Base-by-base conservation (phyloP, 1,140 invertebrate genomes). In the Lasaia peninsularis region DNA sequence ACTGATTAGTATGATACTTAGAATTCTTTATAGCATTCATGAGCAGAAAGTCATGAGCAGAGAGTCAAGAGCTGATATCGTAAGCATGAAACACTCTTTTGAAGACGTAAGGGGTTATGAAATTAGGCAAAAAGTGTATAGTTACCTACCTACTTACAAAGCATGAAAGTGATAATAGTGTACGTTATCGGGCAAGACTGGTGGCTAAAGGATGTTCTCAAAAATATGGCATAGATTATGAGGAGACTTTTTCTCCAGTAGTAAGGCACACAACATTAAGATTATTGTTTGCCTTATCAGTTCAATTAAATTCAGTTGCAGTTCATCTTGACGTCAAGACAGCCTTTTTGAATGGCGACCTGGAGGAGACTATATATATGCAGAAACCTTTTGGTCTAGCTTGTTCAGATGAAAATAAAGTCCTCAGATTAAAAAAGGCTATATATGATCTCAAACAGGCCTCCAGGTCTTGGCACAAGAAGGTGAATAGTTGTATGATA, bases 321-420 rank as follows among this genome's bases (percentile, higher is more conserved):
- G 37, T 28, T 58, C 63, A 65, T 31, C 12, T 67, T 12, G 65
- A 88, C 73, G 65, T 77, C 0, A 73, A 60, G 53, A 80, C 78
- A 16, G 86, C 88, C 7, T 90, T 89, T 63, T 63, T 89, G n/a
- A 67, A 90, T 74, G 89, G 82, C 9, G 58, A 75, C 75, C 66
- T 59, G 60, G 40, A 16, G 55, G 60, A 56, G 62, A 69, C 16
- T 53, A 71, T 57, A 67, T 56, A 56, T 56, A 56, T 49, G 54
- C 37, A 56, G 28, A 48, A 28, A 49, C 40, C 55, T 58, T 57
- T 65, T 60, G 67, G 81, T 31, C 80, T 61, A 55, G 28, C 35
- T 2, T 57, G 53, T 57, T 37, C 51, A 37, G 33, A 51, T 44
- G 24, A 28, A 6, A 50, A 61, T 55, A 61, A 61, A 40, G 37